A percentile compares a stretch with the other conserved stretches of the same genome.
Evolutionary conservation across 1,140 invertebrate species (phyloP).

Genomic region (Drosophila ogumai): DNA sequence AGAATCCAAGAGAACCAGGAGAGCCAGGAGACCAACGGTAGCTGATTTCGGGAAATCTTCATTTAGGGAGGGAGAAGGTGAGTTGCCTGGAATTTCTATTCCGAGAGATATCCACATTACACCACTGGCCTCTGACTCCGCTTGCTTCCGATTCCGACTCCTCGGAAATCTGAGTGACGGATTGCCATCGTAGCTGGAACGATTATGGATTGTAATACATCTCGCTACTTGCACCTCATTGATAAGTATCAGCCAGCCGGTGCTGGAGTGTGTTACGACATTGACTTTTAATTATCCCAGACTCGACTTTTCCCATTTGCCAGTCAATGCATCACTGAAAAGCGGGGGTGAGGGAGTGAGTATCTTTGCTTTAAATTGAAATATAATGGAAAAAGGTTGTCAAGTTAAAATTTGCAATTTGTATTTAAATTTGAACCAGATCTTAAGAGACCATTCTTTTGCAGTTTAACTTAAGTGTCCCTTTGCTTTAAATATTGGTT

Average conservation of each 20-base stretch:
- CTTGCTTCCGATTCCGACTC: neutral
- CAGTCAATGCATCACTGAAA: slow-evolving; percentile 20
- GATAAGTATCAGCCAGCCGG: slow-evolving; percentile 48
- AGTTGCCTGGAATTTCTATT: slow-evolving; percentile 71
- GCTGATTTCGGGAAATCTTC: slow-evolving; percentile 69
- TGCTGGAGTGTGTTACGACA: slow-evolving; percentile 24
- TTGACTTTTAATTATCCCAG: slow-evolving; percentile 71
- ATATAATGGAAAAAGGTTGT: neutral
- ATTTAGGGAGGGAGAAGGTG: slow-evolving; percentile 32
- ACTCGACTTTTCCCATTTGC: slow-evolving; percentile 21
- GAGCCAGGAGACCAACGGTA: slow-evolving; percentile 50
- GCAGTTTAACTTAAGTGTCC: neutral
- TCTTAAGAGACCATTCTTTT: too few relatives aligned
- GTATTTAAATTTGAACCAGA: neutral
- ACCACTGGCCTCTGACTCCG: slow-evolving; percentile 19
- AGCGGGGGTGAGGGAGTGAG: neutral
- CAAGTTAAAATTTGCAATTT: slow-evolving; percentile 3
- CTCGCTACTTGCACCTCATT: slow-evolving; percentile 55
- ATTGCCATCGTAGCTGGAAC: slow-evolving; percentile 63
- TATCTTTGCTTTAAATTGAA: slow-evolving; percentile 6
- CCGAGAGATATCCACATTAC: slow-evolving; percentile 67
- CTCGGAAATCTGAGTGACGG: slow-evolving; percentile 45
- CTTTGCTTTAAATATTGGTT: neutral
- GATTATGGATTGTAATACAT: slow-evolving; percentile 79
- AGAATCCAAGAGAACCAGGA: slow-evolving; percentile 14